Percentiles rank a stretch among this genome's conserved stretches.
Evolutionary conservation across 2,113 vertebrate genomes (phyloP).

Genomic region (Chrysemys picta): DNA sequence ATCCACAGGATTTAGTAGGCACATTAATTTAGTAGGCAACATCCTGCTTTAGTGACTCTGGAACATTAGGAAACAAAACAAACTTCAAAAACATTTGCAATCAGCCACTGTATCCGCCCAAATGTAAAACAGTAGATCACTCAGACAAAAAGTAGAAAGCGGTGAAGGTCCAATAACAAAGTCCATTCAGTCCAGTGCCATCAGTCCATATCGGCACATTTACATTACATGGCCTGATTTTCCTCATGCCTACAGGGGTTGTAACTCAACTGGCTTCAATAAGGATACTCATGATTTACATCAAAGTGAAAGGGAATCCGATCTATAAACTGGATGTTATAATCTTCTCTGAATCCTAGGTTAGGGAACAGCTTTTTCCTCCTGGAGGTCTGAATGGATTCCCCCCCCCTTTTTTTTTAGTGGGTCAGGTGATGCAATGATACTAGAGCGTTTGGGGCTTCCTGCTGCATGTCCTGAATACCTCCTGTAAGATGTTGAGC

Average conservation of each 20-base stretch:
- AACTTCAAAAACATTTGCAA: neutral
- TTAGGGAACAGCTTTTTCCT: neutral
- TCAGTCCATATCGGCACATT: neutral
- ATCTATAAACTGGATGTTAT: neutral
- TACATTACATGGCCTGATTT: rapidly evolving
- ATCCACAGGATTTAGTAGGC: neutral
- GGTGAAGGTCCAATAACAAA: neutral
- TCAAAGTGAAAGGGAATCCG: rapidly evolving
- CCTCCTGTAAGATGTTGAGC: neutral
- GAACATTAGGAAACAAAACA: neutral
- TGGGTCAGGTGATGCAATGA: neutral
- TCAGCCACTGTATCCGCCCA: neutral
- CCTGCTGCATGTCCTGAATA: neutral
- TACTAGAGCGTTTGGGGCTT: neutral
- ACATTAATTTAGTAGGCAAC: neutral
- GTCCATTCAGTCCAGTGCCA: neutral
- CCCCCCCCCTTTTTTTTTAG: neutral
- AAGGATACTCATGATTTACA: neutral
- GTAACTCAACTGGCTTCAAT: rapidly evolving
- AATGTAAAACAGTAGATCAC: rapidly evolving
- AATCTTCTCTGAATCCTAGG: rapidly evolving
- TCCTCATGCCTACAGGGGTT: rapidly evolving
- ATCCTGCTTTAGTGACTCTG: neutral
- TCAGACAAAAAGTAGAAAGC: neutral
- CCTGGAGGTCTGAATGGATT: neutral